Evolutionary conservation across 2,888 invertebrate species (phyloP).

Genomic region (Hybos culiciformis): DNA sequence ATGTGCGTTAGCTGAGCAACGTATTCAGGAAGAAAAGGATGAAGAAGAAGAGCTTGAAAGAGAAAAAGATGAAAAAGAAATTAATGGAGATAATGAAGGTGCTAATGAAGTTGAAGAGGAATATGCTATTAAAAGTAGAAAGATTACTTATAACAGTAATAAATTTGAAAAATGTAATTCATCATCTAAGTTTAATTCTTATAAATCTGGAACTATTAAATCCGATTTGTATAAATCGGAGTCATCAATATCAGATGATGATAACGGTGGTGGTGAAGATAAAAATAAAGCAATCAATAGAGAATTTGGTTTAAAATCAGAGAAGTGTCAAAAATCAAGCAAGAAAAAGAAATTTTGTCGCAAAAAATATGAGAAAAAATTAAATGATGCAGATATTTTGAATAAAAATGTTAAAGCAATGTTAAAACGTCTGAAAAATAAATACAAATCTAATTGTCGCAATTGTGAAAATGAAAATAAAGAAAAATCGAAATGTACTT

Average conservation of each 20-base stretch:
- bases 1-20: constrained; percentile 73
- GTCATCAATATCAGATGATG: constrained; percentile 4
- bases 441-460: constrained; percentile 24
- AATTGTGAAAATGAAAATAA: constrained; percentile 14
- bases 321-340: no score
- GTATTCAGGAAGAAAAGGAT: constrained; percentile 59
- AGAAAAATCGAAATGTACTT: constrained; percentile 10
- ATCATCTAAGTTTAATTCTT: no score
- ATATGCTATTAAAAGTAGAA: not conserved
- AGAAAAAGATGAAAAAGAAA: constrained; percentile 25
- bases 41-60: constrained; percentile 6
- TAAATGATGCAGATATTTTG: not conserved
- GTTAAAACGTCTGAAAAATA: constrained; percentile 15
- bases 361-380: not conserved
- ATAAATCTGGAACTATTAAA: no score
- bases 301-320: no score
- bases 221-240: no score
- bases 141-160: not conserved
- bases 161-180: not conserved
- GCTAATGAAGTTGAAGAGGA: not conserved
- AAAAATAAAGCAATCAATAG: no score
- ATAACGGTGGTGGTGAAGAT: no score
- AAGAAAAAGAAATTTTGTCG: no score
- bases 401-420: constrained; percentile 13
- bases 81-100: not conserved